Evolutionary conservation across 2,888 invertebrate genomes (phyloP).

Genomic region (Ophion costatus): DNA sequence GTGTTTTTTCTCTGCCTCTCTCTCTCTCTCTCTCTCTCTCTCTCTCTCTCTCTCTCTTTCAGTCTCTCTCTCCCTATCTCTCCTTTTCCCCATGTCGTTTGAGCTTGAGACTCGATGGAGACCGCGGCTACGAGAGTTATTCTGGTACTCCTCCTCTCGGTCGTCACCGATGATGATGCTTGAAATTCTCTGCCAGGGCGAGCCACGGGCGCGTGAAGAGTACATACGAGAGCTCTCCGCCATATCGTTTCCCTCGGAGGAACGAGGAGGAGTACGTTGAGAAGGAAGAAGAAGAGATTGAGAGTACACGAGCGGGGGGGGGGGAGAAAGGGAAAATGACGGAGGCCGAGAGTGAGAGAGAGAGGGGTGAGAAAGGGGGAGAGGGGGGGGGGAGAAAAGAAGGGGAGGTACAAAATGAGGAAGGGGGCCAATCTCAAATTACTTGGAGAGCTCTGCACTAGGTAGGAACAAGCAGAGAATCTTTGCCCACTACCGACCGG

Average conservation of each 20-base stretch:
- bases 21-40: not conserved
- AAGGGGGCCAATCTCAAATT: constrained; percentile 83
- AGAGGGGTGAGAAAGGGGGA: constrained; percentile 46
- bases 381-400: constrained; percentile 66
- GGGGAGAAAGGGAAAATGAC: not conserved
- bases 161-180: constrained; percentile 68
- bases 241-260: constrained; percentile 38
- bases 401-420: constrained; percentile 69
- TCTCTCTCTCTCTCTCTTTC: not conserved
- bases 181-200: constrained; percentile 80
- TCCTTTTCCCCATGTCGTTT: constrained; percentile 38
- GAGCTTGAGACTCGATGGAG: constrained; percentile 54
- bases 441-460: constrained; percentile 77
- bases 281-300: constrained; percentile 26
- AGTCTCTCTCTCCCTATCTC: not conserved
- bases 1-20: not conserved
- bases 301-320: constrained; percentile 36
- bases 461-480: constrained; percentile 75
- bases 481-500: constrained; percentile 79
- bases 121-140: constrained; percentile 69
- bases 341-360: constrained; percentile 23
- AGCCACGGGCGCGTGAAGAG: constrained; percentile 70
- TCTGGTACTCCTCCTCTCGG: constrained; percentile 70
- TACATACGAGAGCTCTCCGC: constrained; percentile 38
- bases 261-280: constrained; percentile 27